Conservation (phyloP, 1,140 invertebrate genomes). For the Platorchestia sp. region DNA sequence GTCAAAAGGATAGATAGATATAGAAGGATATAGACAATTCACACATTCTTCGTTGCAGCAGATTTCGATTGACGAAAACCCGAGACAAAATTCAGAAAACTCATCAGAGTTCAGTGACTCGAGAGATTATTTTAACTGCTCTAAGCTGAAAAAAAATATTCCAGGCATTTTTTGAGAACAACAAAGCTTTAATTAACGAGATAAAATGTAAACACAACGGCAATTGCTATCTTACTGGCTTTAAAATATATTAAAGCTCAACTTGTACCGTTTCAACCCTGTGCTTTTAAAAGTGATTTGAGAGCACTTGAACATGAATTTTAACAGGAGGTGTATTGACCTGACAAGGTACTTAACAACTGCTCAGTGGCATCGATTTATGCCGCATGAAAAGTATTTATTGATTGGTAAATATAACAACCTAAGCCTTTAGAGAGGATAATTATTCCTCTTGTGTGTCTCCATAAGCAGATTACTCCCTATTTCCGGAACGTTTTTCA, state of each 20-base stretch:
- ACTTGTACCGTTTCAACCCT: not conserved
- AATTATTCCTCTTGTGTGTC: not conserved
- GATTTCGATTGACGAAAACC: not conserved
- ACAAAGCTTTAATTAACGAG: not conserved
- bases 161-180: not conserved
- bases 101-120: not conserved
- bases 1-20: not conserved
- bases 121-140: not conserved
- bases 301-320: not conserved
- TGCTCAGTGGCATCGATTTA: not conserved
- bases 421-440: not conserved
- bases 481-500: not conserved
- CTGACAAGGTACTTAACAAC: not conserved
- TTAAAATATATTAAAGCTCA: not conserved
- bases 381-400: not conserved
- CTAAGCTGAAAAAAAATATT: not conserved
- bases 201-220: not conserved
- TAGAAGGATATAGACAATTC: not conserved
- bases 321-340: not conserved
- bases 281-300: not conserved
- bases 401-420: not conserved
- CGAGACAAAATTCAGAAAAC: not conserved
- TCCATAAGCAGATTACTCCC: not conserved
- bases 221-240: not conserved
- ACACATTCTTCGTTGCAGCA: not conserved